phyloP scores from a whole-genome alignment of 1,140 invertebrate genomes.

The Nasonia giraulti region DNA sequence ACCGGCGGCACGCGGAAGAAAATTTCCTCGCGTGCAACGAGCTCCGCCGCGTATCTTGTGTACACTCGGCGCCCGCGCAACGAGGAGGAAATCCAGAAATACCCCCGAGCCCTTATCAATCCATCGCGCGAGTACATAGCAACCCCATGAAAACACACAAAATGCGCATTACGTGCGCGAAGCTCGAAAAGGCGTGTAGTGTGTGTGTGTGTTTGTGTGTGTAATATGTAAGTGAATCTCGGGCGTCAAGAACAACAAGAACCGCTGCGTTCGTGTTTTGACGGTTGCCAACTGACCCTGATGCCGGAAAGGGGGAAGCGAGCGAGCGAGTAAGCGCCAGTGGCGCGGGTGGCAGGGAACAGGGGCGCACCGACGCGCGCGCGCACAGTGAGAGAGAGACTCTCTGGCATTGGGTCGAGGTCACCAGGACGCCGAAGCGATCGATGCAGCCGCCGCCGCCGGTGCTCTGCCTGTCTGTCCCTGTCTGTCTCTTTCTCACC shows the following conservation, averaged over 20 bases:
- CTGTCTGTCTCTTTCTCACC: slow-evolving; percentile 5
- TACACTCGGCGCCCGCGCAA: not conserved
- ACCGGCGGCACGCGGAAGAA: not conserved
- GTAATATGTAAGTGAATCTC: not conserved
- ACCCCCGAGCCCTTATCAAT: not conserved
- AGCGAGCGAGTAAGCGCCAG: slow-evolving; percentile 46
- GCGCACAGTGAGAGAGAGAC: slow-evolving; percentile 44
- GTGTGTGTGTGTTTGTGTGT: too few species aligned
- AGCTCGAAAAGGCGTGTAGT: not conserved
- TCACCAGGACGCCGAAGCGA: slow-evolving; percentile 70
- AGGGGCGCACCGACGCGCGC: not conserved
- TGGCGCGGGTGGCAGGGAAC: too few species aligned
- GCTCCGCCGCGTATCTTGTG: too few species aligned
- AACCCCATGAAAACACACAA: not conserved
- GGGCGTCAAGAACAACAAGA: not conserved
- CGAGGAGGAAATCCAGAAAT: not conserved
- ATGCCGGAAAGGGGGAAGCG: slow-evolving; percentile 49
- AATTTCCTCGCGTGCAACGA: slow-evolving; percentile 7
- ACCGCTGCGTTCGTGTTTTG: slow-evolving; percentile 58
- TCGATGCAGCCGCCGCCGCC: slow-evolving; percentile 68
- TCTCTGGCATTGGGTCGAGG: slow-evolving; percentile 71
- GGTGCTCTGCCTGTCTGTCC: slow-evolving; percentile 8
- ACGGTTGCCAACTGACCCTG: slow-evolving; percentile 65
- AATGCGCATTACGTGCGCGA: not conserved
- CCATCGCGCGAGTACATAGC: not conserved